Evolutionary conservation across 2,113 vertebrate species (phyloP), one percentile per base, ranked within the genome.

Genomic region (Gymnorhina tibicen): DNA sequence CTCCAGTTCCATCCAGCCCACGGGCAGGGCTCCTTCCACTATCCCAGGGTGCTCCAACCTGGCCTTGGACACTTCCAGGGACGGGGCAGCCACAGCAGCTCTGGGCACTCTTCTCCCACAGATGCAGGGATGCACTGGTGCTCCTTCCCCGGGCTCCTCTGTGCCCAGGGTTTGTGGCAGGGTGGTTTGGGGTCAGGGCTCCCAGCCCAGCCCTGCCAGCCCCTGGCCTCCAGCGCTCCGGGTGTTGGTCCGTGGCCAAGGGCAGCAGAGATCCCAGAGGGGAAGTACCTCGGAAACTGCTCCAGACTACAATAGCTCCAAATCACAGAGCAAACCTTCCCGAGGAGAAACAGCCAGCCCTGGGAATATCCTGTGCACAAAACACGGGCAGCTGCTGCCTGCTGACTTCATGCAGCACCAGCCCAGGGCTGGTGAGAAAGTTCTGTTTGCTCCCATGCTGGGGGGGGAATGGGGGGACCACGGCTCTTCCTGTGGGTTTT

Each of bases 361-460:
- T 96, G 96, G 85, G 94, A 95, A 96, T 96, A 96, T 95, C 96
- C 95, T 96, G 95, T 96, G 89, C 89, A 96, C 86, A 95, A 87
- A 95, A 82, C 92, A 85, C 0, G 3, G 82, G 88, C 85, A 82
- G 26, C 88, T 49, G 82, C 87, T 89, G 78, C 64, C 88, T 69
- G 89, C 42, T 87, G 69, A 49, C 53, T 93, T 60, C 87, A 82
- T 53, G 69, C 35, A 47, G 64, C 59, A 23, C 18, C 1, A 28
- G 9, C 49, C 56, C 37, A 8, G 62, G 56, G 60, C 87, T 89
- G 94, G 50, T 95, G 94, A 89, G 91, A 97, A 97, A 93, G 64
- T 76, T 86, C 63, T 91, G 72, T 39, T 46, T 46, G 77, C 90
- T 87, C 44, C 90, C 2, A 0, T 67, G 85, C 56, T 49, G 11